Percentiles rank a stretch among this genome's conserved stretches.
phyloP scores from a whole-genome alignment of 2,113 vertebrate species.

The Aegithalos caudatus region DNA sequence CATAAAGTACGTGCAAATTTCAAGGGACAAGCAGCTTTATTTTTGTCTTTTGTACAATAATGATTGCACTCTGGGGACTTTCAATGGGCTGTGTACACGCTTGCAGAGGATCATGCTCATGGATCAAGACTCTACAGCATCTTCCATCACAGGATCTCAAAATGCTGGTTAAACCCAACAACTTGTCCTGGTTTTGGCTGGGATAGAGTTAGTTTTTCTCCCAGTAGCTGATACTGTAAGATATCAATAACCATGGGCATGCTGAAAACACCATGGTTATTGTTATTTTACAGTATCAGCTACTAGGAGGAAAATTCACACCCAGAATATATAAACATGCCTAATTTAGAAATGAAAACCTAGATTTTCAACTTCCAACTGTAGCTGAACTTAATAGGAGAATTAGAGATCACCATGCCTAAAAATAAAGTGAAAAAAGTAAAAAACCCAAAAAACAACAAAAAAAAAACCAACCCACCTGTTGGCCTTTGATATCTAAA shows the following conservation, averaged over 20 bases:
- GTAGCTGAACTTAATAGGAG: background rate
- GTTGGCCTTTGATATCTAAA: background rate
- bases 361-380: background rate
- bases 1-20: background rate
- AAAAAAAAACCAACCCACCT: background rate
- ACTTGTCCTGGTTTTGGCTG: background rate
- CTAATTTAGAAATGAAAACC: background rate
- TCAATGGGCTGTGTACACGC: background rate
- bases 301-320: background rate
- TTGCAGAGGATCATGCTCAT: background rate
- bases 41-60: background rate
- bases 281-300: background rate
- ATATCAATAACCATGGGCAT: background rate
- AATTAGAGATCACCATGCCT: background rate
- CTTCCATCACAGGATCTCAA: background rate
- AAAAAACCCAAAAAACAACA: rapidly evolving
- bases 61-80: background rate
- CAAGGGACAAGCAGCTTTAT: background rate
- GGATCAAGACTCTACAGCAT: background rate
- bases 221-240: background rate
- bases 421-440: background rate
- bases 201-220: background rate
- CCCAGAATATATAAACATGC: background rate
- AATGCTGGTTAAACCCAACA: background rate
- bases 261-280: background rate